phyloP scores from a whole-genome alignment of 1,140 invertebrate species.

The Bombus fervidus region DNA sequence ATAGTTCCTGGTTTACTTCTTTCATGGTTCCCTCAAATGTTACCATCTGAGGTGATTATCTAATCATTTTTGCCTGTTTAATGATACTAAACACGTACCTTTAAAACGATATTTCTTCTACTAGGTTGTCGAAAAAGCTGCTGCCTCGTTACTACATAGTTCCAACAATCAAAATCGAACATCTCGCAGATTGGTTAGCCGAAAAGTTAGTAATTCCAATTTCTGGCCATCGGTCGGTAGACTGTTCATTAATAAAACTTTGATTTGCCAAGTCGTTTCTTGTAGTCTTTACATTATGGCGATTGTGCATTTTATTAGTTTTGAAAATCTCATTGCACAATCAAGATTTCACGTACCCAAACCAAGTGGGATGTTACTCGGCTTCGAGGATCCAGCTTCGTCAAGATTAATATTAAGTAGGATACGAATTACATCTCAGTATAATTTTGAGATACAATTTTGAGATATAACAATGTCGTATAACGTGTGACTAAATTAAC shows the following conservation, averaged over 20 bases:
- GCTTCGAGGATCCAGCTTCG: constrained; percentile 83
- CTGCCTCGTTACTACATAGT: constrained; percentile 79
- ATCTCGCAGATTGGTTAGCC: constrained; percentile 44
- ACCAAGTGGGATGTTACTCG: constrained; percentile 81
- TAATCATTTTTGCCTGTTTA: not conserved
- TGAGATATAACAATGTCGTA: not conserved
- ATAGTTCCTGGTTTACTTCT: constrained; percentile 73
- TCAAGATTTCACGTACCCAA: constrained; percentile 84
- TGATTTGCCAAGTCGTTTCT: constrained; percentile 84
- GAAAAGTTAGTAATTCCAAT: constrained; percentile 72
- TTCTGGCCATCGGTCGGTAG: constrained; percentile 84
- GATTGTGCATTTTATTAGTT: constrained; percentile 82
- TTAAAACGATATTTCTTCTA: not conserved
- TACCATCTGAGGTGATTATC: constrained; percentile 75
- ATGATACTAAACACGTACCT: not conserved
- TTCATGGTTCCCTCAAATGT: constrained; percentile 78
- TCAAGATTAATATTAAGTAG: constrained; percentile 82
- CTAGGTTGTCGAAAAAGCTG: constrained; percentile 83
- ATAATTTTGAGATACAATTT: not conserved
- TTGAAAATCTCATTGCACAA: constrained; percentile 84
- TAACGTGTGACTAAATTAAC: not conserved
- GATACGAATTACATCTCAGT: not conserved
- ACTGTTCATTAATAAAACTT: constrained; percentile 84
- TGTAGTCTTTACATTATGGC: constrained; percentile 84
- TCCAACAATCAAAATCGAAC: constrained; percentile 48